Percentiles rank a stretch among this genome's conserved stretches.
Evolutionary conservation across 1,140 invertebrate genomes (phyloP).

Genomic region (Caenorhabditis briggsae): DNA sequence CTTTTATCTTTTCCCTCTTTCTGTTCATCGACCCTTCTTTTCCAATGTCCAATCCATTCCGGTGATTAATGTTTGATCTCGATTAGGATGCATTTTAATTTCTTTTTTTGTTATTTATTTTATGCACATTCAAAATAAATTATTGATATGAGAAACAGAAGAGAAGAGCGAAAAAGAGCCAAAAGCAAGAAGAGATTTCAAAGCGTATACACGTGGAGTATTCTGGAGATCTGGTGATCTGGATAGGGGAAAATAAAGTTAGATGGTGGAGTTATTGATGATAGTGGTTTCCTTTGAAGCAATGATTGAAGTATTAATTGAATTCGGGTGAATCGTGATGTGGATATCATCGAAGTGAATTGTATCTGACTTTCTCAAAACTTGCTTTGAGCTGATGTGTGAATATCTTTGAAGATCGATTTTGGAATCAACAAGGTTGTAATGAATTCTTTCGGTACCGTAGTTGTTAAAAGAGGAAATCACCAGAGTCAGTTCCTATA

Average conservation of each 20-base stretch:
- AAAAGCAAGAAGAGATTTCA: not conserved
- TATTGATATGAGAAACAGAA: conserved; percentile 39
- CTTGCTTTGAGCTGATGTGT: not conserved
- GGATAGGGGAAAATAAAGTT: not conserved
- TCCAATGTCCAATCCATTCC: not conserved
- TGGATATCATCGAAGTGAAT: conserved; percentile 32
- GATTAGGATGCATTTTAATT: not conserved
- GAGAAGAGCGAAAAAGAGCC: not conserved
- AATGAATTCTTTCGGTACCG: not conserved
- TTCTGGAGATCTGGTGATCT: not conserved
- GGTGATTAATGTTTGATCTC: conserved; percentile 34
- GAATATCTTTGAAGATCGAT: not conserved
- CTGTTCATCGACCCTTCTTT: not conserved
- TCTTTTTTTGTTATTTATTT: not conserved
- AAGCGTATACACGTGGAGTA: conserved; percentile 19
- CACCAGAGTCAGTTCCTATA: conserved; percentile 17
- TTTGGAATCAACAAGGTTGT: not conserved
- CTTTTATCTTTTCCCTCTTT: not conserved
- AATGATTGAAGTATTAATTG: not conserved
- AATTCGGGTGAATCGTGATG: conserved; percentile 14
- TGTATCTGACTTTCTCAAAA: not conserved
- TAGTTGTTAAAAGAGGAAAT: conserved; percentile 36
- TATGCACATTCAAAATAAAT: conserved; percentile 16
- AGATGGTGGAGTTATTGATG: conserved; percentile 1
- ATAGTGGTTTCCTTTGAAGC: not conserved